Base-by-base conservation (phyloP, 2,797 vertebrate species). In the Phataginus tricuspis region DNA sequence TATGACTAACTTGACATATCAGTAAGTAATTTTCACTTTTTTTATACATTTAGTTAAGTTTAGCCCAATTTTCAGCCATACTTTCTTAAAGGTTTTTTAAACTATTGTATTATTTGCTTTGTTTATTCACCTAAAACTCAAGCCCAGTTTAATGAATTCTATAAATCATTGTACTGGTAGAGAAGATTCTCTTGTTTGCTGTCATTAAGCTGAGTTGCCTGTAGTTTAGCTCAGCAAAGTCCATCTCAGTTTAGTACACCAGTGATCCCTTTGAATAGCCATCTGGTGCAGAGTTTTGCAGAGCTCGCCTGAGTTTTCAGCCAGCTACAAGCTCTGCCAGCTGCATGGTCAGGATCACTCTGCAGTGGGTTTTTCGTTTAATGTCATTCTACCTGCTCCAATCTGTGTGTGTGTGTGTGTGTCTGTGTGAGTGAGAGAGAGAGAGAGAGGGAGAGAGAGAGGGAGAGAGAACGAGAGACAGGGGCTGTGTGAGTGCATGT, bases 181-280 rank as follows among this genome's bases (percentile, higher is more conserved):
- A 84, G 87, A 90, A 97, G 96, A 83, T 82, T 94, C 85, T 95
- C 79, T 89, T 80, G 57, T 94, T 96, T 19, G 0, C 39, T 59
- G 37, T 91, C 96, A 97, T 97, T 95, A 93, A 94, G 86, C 83
- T 27, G 66, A 49, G 93, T 85, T 75, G 63, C 86, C 64, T 98
- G 74, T 82, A 90, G 92, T 95, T 86, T 79, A 23, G 63, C 27
- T 87, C 90, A 91, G 90, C 45, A 51, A 72, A 77, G 96, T 71
- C 1, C 0, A 27, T 95, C 86, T 92, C 86, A 15, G 68, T 66
- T 55, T 66, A 78, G 45, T 21, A 25, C 57, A 78, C 75, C 1
- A 1, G 15, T 37, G 12, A 51, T 82, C 68, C 72, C 61, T 77
- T 31, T 80, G 69, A n/a, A 0, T 23, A 39, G 71, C 91, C 75